These are phyloP conservation scores for Erebia ligea DNA, from an alignment of 2,888 invertebrate genomes.

Conservation along the genomic window DNA sequence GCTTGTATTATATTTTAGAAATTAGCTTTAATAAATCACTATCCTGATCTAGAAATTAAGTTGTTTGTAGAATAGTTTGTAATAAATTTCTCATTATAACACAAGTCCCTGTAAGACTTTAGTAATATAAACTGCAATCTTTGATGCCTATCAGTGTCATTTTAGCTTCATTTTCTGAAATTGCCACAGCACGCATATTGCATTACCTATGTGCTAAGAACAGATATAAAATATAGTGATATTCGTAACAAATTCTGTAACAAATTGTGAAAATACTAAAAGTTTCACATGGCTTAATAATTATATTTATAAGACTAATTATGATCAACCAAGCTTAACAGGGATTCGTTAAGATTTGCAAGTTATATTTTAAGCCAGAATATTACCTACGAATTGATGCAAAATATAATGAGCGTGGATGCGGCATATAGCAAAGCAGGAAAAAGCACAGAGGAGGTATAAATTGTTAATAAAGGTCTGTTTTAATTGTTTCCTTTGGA, in stretches of 20 bases:
- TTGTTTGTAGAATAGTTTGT: background rate
- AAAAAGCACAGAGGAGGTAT: background rate
- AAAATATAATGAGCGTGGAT: constrained; percentile 35
- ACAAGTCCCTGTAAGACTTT: no score
- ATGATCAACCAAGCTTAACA: background rate
- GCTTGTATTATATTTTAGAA: background rate
- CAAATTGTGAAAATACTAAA: no score
- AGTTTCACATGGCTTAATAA: no score
- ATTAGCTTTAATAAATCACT: background rate
- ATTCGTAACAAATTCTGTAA: no score
- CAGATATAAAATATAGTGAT: no score
- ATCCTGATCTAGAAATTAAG: background rate
- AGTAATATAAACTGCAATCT: no score
- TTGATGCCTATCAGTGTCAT: no score
- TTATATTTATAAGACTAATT: no score
- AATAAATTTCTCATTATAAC: background rate
- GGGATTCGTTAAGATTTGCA: background rate
- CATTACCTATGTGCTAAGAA: no score
- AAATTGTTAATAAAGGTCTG: constrained; percentile 6
- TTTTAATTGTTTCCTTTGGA: constrained; percentile 41
- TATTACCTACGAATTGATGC: background rate
- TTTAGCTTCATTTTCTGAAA: no score
- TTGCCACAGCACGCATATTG: no score
- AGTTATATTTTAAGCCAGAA: constrained; percentile 31
- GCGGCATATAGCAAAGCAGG: constrained; percentile 30